A percentile compares a stretch with the other conserved stretches of the same genome.
phyloP scores from a whole-genome alignment of 2,888 invertebrate genomes.

The Cordilura impudica region DNA sequence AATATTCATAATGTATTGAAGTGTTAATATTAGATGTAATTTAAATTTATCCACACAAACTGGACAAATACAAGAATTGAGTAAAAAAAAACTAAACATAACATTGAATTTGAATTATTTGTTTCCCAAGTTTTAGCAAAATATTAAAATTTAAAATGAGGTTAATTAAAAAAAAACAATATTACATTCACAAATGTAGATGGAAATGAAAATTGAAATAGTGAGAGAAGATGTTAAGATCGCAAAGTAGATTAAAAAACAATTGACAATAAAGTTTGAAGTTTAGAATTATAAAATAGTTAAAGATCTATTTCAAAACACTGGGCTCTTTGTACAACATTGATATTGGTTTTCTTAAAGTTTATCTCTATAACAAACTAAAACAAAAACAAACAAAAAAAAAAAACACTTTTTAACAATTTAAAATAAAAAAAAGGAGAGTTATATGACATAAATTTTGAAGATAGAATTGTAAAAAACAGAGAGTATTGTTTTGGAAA shows the following conservation, averaged over 20 bases:
- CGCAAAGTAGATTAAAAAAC: conserved; percentile 1
- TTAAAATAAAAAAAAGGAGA: conserved; percentile 1
- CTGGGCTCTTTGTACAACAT: conserved; percentile 44
- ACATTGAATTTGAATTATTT: not conserved
- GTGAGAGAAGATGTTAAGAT: conserved; percentile 28
- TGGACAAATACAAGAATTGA: not conserved
- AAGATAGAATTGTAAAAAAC: conserved; percentile 5
- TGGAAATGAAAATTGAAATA: conserved; percentile 47
- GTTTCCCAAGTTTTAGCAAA: conserved; percentile 39
- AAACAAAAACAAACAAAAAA: not conserved
- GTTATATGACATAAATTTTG: conserved; percentile 8
- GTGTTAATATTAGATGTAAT: too few species aligned
- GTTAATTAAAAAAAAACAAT: not conserved
- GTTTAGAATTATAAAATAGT: not conserved
- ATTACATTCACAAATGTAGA: conserved; percentile 4
- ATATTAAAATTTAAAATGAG: conserved; percentile 39
- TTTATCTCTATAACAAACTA: not conserved
- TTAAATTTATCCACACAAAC: too few species aligned
- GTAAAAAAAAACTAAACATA: not conserved
- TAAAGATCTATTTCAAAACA: conserved; percentile 3
- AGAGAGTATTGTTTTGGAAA: conserved; percentile 45
- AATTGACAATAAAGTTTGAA: not conserved
- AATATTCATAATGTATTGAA: too few species aligned
- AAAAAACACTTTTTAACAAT: conserved; percentile 5
- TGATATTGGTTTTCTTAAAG: conserved; percentile 9